phyloP scores from a whole-genome alignment of 2,797 vertebrate species.

The Urocyon cinereoargenteus region DNA sequence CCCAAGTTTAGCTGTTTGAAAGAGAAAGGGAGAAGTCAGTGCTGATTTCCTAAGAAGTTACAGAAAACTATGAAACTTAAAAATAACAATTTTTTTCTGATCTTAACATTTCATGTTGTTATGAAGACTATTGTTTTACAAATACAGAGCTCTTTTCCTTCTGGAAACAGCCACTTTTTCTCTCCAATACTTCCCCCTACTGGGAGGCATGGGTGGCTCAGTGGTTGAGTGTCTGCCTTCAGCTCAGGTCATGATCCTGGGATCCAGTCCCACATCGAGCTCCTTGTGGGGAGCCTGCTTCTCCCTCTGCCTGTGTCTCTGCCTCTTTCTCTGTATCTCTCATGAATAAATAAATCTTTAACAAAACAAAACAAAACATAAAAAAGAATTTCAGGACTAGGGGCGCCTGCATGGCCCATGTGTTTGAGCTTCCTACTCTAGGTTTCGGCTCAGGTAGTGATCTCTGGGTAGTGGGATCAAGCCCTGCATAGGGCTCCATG shows the following conservation, averaged over 20 bases:
- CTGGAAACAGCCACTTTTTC: background rate
- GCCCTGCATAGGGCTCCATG: background rate
- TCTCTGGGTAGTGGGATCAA: background rate
- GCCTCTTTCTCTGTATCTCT: no score
- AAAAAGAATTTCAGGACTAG: background rate
- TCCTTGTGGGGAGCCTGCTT: no score
- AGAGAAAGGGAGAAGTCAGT: background rate
- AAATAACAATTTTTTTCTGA: background rate
- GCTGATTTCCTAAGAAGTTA: background rate
- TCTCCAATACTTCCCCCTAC: background rate
- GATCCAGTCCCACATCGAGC: no score
- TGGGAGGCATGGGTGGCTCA: no score
- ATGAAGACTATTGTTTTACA: slow-evolving; percentile 29
- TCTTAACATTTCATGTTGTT: background rate
- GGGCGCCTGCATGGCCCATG: background rate
- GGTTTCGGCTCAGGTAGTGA: background rate
- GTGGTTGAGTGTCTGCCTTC: background rate
- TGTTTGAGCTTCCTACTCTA: background rate
- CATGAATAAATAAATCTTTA: no score
- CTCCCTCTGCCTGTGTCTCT: no score
- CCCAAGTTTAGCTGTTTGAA: background rate
- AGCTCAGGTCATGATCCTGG: no score
- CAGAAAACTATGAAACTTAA: background rate
- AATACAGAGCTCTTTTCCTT: background rate
- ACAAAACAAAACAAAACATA: no score